A percentile compares a stretch with the other conserved stretches of the same genome.
phyloP scores from a whole-genome alignment of 2,888 invertebrate genomes.

The Theretra japonica region DNA sequence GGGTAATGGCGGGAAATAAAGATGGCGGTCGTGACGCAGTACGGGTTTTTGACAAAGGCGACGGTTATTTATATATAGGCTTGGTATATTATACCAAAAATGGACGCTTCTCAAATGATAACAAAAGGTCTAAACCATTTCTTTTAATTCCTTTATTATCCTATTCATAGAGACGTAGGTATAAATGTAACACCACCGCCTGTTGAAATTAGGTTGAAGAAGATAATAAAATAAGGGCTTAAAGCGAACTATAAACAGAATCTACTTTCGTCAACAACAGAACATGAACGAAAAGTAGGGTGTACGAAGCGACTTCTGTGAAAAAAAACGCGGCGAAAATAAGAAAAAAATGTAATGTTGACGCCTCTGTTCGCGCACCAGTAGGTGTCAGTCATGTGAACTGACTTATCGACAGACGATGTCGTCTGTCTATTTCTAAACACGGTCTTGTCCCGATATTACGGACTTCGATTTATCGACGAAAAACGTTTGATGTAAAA shows the following conservation, averaged over 20 bases:
- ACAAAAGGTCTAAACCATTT: too few species aligned
- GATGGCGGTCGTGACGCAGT: neutral
- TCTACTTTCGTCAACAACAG: neutral
- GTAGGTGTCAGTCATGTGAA: slow-evolving; percentile 48
- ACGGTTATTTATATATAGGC: too few species aligned
- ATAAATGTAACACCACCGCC: too few species aligned
- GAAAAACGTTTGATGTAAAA: neutral
- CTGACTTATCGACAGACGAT: slow-evolving; percentile 46
- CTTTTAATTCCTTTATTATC: too few species aligned
- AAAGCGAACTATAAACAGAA: neutral
- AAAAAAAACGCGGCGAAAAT: slow-evolving; percentile 36
- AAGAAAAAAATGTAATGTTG: slow-evolving; percentile 40
- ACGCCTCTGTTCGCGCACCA: slow-evolving; percentile 41
- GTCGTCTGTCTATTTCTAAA: slow-evolving; percentile 31
- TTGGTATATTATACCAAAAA: too few species aligned
- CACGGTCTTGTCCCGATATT: neutral
- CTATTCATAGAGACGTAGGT: too few species aligned
- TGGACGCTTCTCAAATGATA: too few species aligned
- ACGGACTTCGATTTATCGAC: slow-evolving; percentile 9
- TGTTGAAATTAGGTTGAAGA: too few species aligned
- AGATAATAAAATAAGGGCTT: neutral
- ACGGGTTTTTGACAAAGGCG: neutral
- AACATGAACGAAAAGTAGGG: slow-evolving; percentile 24
- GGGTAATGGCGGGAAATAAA: neutral
- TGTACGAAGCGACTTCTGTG: slow-evolving; percentile 31